Evolutionary conservation across 2,888 invertebrate species (phyloP).

Genomic region (Latrodectus elegans): DNA sequence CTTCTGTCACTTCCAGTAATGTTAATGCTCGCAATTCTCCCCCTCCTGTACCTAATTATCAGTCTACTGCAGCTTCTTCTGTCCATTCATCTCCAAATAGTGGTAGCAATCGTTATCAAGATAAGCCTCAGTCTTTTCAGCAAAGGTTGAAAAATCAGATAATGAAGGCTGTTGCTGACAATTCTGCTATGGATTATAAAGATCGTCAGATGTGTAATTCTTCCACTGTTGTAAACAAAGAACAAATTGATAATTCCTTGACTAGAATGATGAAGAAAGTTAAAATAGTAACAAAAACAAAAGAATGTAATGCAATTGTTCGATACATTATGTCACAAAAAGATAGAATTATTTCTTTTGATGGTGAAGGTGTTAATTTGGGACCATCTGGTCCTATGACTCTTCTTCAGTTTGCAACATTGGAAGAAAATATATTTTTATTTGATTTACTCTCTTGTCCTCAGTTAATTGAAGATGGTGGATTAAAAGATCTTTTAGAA

Average conservation of each 20-base stretch:
- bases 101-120: conserved; percentile 50
- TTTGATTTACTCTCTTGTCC: conserved; percentile 92
- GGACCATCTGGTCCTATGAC: conserved; percentile 92
- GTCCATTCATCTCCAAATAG: conserved; percentile 54
- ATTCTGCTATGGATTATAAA: conserved; percentile 80
- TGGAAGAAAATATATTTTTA: conserved; percentile 87
- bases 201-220: conserved; percentile 44
- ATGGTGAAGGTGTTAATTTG: conserved; percentile 94
- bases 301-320: conserved; percentile 84
- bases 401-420: conserved; percentile 83
- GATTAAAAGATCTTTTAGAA: conserved; percentile 86
- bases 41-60: conserved; percentile 21
- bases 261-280: conserved; percentile 86
- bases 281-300: conserved; percentile 85
- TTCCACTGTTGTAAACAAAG: conserved; percentile 37
- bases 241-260: conserved; percentile 56
- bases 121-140: conserved; percentile 85
- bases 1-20: conserved; percentile 4
- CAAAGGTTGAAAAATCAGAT: conserved; percentile 91
- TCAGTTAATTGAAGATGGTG: conserved; percentile 84
- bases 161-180: conserved; percentile 91
- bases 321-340: conserved; percentile 74
- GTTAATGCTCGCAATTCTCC: conserved; percentile 5
- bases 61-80: conserved; percentile 23
- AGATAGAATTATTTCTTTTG: conserved; percentile 82